These are phyloP conservation scores for Pristionchus fissidentatus DNA, from an alignment of 2,888 invertebrate genomes.

Conservation along the genomic window DNA sequence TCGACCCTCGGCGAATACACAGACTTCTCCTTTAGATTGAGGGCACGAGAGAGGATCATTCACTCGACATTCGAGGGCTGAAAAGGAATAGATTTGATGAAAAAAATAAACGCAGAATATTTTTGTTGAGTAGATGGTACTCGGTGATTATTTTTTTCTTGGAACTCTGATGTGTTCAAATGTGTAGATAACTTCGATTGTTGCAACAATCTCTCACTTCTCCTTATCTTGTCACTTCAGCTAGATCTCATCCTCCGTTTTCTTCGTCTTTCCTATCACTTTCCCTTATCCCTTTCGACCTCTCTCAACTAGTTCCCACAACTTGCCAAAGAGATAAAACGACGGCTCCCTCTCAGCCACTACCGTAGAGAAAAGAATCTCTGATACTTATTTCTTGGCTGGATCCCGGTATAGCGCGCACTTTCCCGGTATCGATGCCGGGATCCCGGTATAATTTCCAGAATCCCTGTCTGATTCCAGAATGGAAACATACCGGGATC, in stretches of 20 bases:
- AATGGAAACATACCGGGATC: too few species aligned
- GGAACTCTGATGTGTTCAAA: too few species aligned
- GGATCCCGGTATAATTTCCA: too few species aligned
- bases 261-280: not conserved
- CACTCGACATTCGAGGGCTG: conserved; percentile 70
- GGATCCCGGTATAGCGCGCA: too few species aligned
- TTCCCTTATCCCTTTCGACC: conserved; percentile 1
- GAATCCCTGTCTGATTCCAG: too few species aligned
- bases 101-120: too few species aligned
- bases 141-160: too few species aligned
- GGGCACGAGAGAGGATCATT: conserved; percentile 72
- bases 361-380: too few species aligned
- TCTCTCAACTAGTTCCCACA: conserved; percentile 21
- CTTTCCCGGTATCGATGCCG: too few species aligned
- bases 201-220: not conserved
- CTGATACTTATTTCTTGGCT: too few species aligned
- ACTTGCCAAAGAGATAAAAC: conserved; percentile 37
- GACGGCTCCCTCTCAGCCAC: not conserved
- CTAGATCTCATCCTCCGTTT: conserved; percentile 7
- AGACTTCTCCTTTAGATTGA: conserved; percentile 68
- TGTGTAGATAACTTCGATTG: not conserved
- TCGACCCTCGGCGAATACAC: conserved; percentile 68
- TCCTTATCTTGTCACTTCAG: conserved; percentile 2
- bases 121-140: too few species aligned
- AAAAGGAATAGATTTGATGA: not conserved